These are phyloP conservation scores for Mimachlamys varia DNA, from an alignment of 2,888 invertebrate genomes.

Conservation along the genomic window DNA sequence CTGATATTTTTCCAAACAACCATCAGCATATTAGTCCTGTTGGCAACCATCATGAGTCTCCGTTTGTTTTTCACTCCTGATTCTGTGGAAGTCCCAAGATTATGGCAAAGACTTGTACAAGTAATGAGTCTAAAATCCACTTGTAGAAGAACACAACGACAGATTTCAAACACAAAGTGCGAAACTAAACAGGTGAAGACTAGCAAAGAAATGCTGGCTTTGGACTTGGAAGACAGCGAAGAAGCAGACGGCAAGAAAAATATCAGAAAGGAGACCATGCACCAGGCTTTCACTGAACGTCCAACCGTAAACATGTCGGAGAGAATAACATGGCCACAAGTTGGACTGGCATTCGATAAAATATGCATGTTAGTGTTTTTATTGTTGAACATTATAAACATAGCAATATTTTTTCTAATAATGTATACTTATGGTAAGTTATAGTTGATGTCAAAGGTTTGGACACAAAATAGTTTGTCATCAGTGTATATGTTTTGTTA, in stretches of 20 bases:
- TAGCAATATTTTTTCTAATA: background rate
- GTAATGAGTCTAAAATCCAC: background rate
- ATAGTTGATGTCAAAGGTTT: background rate
- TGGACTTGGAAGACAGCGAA: background rate
- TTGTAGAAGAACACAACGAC: background rate
- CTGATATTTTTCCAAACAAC: constrained; percentile 11
- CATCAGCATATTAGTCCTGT: background rate
- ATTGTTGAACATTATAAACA: background rate
- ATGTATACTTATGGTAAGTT: background rate
- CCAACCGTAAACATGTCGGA: background rate
- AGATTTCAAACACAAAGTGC: background rate
- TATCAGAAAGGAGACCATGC: background rate
- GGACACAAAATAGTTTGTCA: too few relatives aligned
- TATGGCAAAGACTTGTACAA: background rate
- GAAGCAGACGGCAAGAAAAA: background rate
- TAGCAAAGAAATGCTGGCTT: background rate
- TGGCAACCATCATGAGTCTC: background rate
- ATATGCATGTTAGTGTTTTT: background rate
- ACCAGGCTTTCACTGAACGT: background rate
- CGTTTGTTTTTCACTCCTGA: background rate
- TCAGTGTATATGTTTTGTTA: too few relatives aligned
- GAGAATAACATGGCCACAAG: background rate
- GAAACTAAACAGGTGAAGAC: background rate
- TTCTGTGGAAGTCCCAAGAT: background rate
- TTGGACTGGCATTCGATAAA: background rate